Evolutionary conservation across 2,888 invertebrate species (phyloP), one percentile per base, ranked within the genome.

Genomic region (Clivina fossor): DNA sequence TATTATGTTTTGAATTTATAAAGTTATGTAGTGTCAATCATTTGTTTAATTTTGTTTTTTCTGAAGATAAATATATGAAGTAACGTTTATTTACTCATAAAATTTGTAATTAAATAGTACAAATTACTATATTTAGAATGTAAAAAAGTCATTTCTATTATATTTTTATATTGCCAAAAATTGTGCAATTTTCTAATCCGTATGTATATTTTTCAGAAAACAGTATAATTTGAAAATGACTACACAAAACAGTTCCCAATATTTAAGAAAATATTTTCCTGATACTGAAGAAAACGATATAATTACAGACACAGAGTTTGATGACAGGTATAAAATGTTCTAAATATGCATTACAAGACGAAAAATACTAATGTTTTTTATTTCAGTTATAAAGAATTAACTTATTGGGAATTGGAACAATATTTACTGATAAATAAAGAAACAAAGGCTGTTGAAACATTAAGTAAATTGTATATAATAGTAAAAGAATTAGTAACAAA

Each of bases 401-500:
- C 44, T 13, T 53, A 53, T n/a, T 26, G 44, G 33, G 53, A 51
- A 19, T 57, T 55, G 22, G 22, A 53, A 7, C 47, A 48, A 24
- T 56, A 30, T 50, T 20, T 51, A 24, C 20, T 58, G 16, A 8
- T 32, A 16, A 43, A 35, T 35, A 40, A 46, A n/a, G 43, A 53
- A 28, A 26, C 20, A 18, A 28, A 11, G 13, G 37, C 56, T 44
- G 24, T 48, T 43, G 24, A 11, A 32, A 22, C 19, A 16, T 38
- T 49, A 33, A 11, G 44, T 16, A 28, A 35, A 40, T 20, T 50
- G 15, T 9, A 35, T 24, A n/a, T 18, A 30, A 8, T 9, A 20
- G 40, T 55, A 3, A 30, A 15, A 37, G 56, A 54, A 7, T 58
- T 61, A 62, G 62, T 66, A 64, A 71, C 65, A 16, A 86, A 84